Conservation (phyloP, 2,113 vertebrate genomes). For the Forbesichthys papilliferus region DNA sequence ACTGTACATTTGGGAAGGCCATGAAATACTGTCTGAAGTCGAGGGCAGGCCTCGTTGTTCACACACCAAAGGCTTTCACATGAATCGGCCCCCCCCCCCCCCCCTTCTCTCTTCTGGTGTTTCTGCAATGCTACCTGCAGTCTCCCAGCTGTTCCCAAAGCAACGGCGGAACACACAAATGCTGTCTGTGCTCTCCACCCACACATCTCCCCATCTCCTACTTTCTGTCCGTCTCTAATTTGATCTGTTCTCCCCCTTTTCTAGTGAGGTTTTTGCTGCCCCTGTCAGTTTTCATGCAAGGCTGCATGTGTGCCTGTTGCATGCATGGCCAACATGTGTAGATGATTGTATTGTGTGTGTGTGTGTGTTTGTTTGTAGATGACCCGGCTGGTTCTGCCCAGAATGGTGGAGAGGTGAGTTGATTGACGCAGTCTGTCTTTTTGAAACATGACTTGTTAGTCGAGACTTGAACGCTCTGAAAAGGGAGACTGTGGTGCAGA, state of each 20-base stretch:
- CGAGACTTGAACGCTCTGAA: constrained; percentile 9
- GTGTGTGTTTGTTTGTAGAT: constrained; percentile 73
- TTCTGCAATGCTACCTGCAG: constrained; percentile 61
- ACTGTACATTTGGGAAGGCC: not conserved
- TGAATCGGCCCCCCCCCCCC: not conserved
- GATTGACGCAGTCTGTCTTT: constrained; percentile 38
- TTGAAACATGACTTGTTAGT: constrained; percentile 40
- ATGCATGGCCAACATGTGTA: constrained; percentile 11
- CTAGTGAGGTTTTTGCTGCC: not conserved
- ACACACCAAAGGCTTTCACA: too few relatives aligned
- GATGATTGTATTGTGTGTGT: not conserved
- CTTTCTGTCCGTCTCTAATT: constrained; percentile 10
- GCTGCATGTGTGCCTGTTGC: not conserved
- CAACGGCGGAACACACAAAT: constrained; percentile 77
- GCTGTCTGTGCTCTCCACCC: constrained; percentile 73
- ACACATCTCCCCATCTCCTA: constrained; percentile 57
- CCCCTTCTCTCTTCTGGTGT: constrained; percentile 38
- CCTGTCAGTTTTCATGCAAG: constrained; percentile 28
- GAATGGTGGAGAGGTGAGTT: constrained; percentile 94
- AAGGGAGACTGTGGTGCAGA: constrained; percentile 1
- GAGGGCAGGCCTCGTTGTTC: not conserved
- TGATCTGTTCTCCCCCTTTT: constrained; percentile 6
- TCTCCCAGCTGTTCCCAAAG: constrained; percentile 75
- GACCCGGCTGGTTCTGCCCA: constrained; percentile 91
- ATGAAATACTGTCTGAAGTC: not conserved